Conservation (phyloP, 2,113 vertebrate genomes). For the Tragelaphus buxtoni region DNA sequence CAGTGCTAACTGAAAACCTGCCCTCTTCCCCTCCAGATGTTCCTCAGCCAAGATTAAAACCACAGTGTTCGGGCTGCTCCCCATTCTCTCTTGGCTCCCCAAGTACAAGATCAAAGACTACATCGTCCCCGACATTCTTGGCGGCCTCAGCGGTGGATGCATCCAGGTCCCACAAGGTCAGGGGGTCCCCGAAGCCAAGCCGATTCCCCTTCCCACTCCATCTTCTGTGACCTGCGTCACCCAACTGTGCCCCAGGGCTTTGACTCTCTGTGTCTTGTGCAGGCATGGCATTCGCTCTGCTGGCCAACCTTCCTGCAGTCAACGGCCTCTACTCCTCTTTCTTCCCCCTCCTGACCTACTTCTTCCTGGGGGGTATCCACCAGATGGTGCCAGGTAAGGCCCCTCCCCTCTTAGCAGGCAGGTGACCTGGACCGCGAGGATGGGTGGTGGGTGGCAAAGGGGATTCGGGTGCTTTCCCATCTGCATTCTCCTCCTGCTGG, state of each 20-base stretch:
- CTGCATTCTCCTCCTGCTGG: background rate
- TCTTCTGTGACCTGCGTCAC: background rate
- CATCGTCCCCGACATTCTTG: slow-evolving; percentile 87
- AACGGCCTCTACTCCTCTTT: slow-evolving; percentile 96
- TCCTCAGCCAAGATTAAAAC: slow-evolving; percentile 84
- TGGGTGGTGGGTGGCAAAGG: background rate
- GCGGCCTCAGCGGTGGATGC: slow-evolving; percentile 90
- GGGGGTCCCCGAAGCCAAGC: background rate
- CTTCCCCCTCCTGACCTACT: slow-evolving; percentile 90
- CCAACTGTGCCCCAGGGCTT: background rate
- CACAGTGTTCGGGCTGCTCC: slow-evolving; percentile 84
- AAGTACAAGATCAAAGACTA: slow-evolving; percentile 90
- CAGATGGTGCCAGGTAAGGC: slow-evolving; percentile 95
- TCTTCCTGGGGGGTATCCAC: slow-evolving; percentile 91
- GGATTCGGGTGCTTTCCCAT: background rate
- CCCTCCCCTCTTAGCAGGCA: background rate
- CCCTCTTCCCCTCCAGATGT: slow-evolving; percentile 78
- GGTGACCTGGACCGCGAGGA: background rate
- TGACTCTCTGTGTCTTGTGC: slow-evolving; percentile 3
- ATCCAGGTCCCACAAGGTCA: slow-evolving; percentile 95
- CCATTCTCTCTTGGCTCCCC: slow-evolving; percentile 90
- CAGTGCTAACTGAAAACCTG: background rate
- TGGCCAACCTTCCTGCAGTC: slow-evolving; percentile 93
- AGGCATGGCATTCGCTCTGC: slow-evolving; percentile 94
- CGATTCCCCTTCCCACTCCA: background rate